Base-by-base conservation (phyloP, 2,888 invertebrate genomes). In the Brenthis ino region DNA sequence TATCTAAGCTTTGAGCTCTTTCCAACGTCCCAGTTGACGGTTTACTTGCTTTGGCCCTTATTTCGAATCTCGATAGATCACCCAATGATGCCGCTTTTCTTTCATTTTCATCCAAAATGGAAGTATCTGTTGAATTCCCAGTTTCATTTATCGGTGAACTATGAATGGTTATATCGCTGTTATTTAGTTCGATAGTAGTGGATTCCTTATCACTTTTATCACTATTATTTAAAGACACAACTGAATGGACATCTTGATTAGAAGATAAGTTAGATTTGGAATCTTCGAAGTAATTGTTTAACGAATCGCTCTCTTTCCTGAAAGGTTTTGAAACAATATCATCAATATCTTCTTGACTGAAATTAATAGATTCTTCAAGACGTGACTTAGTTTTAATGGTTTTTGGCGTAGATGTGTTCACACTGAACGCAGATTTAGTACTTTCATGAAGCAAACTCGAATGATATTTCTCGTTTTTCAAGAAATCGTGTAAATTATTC, bases 41-140 rank as follows among this genome's bases (percentile, higher is more conserved):
- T 70, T 92, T 89, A 74, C 82, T 93, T 28, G 89, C 80, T 73
- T 89, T 92, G 53, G 91, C 75, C 77, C 89, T 84, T 12, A 91
- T 71, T 78, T 93, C 91, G 72, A 96, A 95, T 80, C 95, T 95
- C 0, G 96, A 96, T 63, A 97, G 87, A 85, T 97, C 97, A 0
- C 96, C 97, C 1, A 97, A 91, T 51, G 96, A 97, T 0, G 96
- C 96, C 2, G 97, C 96, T 87, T 96, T 96, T 20, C 96, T 89
- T 79, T 95, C 95, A 74, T 95, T 95, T 63, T 95, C 94, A 72
- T 94, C 94, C 68, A 89, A 83, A 67, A 89, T 85, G 0, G 94
- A 93, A 12, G 89, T 84, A 75, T 94, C 91, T 1, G 77, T 82
- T n/a, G 91, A 91, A 72, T 83, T 84, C 6, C 80, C 79, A 5